These are phyloP conservation scores for Eriosoma lanigerum DNA, from an alignment of 1,140 invertebrate genomes.

Conservation along the genomic window DNA sequence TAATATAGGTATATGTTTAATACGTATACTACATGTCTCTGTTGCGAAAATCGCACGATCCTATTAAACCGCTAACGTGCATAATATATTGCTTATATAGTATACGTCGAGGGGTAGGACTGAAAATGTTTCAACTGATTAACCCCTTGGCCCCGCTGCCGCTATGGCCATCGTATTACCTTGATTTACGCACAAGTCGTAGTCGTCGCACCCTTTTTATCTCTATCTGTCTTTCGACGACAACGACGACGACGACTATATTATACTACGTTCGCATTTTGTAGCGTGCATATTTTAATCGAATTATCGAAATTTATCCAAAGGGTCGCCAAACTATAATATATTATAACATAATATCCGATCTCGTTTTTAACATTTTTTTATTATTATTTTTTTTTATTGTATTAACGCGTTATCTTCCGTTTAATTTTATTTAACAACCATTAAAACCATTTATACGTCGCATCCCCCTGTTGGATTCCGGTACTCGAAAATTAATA, in stretches of 20 bases:
- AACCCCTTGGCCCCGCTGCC: conserved; percentile 1
- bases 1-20: too few relatives aligned
- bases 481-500: conserved; percentile 33
- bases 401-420: neutral
- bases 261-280: too few relatives aligned
- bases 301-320: too few relatives aligned
- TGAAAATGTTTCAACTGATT: conserved; percentile 50
- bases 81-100: neutral
- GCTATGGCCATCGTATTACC: neutral
- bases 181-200: conserved; percentile 35
- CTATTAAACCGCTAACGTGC: conserved; percentile 24
- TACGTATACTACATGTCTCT: too few relatives aligned
- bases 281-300: too few relatives aligned
- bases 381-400: neutral
- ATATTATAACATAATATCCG: neutral
- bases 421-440: conserved; percentile 31
- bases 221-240: neutral
- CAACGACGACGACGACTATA: neutral
- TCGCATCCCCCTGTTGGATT: neutral
- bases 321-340: too few relatives aligned
- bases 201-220: conserved; percentile 19
- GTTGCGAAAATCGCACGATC: too few relatives aligned
- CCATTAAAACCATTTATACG: neutral
- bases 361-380: neutral
- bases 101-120: neutral